Conservation (phyloP, 2,888 invertebrate genomes). For the Polydrusus pterygomalis region DNA sequence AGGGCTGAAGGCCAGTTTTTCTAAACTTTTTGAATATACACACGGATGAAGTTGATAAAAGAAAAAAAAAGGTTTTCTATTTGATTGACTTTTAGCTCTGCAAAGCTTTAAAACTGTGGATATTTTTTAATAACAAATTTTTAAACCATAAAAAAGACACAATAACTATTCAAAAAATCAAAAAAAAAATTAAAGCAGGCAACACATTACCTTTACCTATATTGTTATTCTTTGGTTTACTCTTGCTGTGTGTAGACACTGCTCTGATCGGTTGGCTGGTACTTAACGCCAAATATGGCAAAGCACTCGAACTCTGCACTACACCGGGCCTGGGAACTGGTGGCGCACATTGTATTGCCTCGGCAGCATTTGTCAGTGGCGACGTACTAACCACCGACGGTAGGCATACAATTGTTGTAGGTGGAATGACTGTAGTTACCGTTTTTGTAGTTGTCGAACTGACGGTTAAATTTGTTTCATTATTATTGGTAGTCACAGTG, state of each 20-base stretch:
- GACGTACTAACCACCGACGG: conserved; percentile 69
- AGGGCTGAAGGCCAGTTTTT: too few relatives aligned
- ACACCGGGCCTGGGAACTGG: conserved; percentile 62
- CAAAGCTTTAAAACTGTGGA: too few relatives aligned
- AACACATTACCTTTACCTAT: conserved; percentile 54
- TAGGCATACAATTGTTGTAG: conserved; percentile 74
- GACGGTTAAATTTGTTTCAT: conserved; percentile 32
- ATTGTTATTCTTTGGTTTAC: conserved; percentile 67
- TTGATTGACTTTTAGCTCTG: too few relatives aligned
- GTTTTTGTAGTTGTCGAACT: conserved; percentile 63
- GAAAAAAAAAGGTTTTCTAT: too few relatives aligned
- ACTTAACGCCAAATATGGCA: conserved; percentile 73
- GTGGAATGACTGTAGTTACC: conserved; percentile 72
- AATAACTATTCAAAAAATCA: conserved; percentile 4
- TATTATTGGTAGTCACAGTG: conserved; percentile 69
- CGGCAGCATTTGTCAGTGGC: conserved; percentile 64
- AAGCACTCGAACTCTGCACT: conserved; percentile 72
- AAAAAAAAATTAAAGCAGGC: neutral
- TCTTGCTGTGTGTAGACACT: conserved; percentile 71
- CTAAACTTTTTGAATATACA: too few relatives aligned
- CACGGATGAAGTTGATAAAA: too few relatives aligned
- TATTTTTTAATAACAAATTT: too few relatives aligned
- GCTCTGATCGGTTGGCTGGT: conserved; percentile 74
- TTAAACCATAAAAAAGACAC: too few relatives aligned
- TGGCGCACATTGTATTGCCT: conserved; percentile 59